phyloP scores from a whole-genome alignment of 2,888 invertebrate genomes.

The Timema cristinae region DNA sequence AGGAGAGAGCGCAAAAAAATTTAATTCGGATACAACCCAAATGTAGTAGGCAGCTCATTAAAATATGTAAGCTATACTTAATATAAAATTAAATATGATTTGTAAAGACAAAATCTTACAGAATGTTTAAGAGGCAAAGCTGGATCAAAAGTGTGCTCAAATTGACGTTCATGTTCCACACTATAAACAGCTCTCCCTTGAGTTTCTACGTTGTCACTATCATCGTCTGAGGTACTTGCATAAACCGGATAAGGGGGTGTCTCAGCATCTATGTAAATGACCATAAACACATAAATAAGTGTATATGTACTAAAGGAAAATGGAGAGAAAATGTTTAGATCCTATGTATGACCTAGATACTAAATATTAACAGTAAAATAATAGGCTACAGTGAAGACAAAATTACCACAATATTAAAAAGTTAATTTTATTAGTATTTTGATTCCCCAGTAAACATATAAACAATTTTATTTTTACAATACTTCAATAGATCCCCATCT shows the following conservation, averaged over 20 bases:
- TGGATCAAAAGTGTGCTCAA: conserved; percentile 24
- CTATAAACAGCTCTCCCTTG: background rate
- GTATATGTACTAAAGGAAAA: no score
- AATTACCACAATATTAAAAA: background rate
- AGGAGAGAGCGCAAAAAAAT: no score
- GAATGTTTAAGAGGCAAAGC: conserved; percentile 24
- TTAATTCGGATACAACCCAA: no score
- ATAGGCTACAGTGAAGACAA: no score
- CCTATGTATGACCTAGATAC: background rate
- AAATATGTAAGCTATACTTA: no score
- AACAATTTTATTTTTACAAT: conserved; percentile 25
- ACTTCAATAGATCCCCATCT: conserved; percentile 26
- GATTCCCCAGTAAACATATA: conserved; percentile 24
- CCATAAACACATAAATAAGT: no score
- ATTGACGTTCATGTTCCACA: background rate
- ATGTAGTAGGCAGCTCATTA: no score
- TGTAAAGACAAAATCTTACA: conserved; percentile 9
- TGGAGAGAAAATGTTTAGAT: background rate
- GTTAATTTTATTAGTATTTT: conserved; percentile 20
- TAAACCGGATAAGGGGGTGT: background rate
- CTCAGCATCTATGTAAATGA: background rate
- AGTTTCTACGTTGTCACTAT: background rate
- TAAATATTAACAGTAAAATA: background rate
- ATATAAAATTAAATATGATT: no score
- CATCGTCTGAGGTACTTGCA: background rate